Evolutionary conservation across 2,113 vertebrate species (phyloP).

Genomic region (Boulengeromyrus knoepffleri): DNA sequence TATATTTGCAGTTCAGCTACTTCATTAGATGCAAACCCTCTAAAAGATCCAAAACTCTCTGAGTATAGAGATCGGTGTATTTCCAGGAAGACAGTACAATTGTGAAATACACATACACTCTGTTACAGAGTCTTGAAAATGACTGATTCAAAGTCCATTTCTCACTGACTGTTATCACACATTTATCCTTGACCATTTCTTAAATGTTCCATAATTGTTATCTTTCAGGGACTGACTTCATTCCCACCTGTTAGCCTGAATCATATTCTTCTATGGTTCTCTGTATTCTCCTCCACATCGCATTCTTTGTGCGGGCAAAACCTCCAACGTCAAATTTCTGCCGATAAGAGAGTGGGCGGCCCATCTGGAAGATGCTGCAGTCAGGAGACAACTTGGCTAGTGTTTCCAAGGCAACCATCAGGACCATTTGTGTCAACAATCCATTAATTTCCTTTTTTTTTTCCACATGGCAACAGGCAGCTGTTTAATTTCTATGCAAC

Average conservation of each 20-base stretch:
- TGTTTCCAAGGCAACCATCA: constrained; percentile 23
- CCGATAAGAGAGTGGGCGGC: neutral
- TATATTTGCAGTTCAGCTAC: neutral
- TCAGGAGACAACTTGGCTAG: constrained; percentile 12
- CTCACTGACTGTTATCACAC: neutral
- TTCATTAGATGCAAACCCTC: neutral
- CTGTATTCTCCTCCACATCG: neutral
- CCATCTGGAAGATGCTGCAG: constrained; percentile 18
- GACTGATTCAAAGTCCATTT: neutral
- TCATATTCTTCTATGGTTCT: neutral
- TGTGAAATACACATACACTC: neutral
- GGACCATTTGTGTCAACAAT: constrained; percentile 16
- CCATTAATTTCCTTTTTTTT: neutral
- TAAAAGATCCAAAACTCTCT: neutral
- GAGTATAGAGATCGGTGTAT: neutral
- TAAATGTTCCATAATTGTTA: neutral
- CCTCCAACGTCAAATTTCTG: constrained; percentile 14
- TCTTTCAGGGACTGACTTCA: neutral
- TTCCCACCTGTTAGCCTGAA: neutral
- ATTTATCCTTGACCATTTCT: neutral
- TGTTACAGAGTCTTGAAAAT: neutral
- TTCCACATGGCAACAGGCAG: neutral
- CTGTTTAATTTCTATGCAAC: neutral
- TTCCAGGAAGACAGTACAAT: neutral
- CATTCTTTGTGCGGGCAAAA: neutral